phyloP scores from a whole-genome alignment of 2,113 vertebrate species.

The Macrotis lagotis region DNA sequence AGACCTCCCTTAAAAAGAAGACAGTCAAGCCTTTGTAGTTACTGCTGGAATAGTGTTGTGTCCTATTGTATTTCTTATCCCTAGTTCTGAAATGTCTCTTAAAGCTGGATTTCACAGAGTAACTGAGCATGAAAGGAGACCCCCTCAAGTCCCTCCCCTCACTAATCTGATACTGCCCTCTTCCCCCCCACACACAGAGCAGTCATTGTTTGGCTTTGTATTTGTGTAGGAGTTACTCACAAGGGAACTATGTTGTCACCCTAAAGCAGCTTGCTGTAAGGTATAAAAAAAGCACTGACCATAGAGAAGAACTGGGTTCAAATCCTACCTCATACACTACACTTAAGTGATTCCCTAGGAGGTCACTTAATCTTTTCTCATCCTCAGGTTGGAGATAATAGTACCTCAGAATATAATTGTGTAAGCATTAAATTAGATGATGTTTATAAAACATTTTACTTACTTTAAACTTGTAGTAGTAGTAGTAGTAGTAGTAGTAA shows the following conservation, averaged over 20 bases:
- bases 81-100: neutral
- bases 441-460: neutral
- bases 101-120: neutral
- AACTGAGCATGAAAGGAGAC: neutral
- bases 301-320: too few relatives aligned
- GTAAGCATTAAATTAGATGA: neutral
- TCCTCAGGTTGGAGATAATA: neutral
- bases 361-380: neutral
- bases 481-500: too few relatives aligned
- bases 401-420: neutral
- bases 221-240: neutral
- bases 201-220: neutral
- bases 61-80: neutral
- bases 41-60: neutral
- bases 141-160: neutral
- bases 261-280: too few relatives aligned
- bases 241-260: neutral
- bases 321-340: neutral
- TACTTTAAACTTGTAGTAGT: neutral
- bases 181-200: too few relatives aligned
- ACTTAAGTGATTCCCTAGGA: neutral
- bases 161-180: neutral
- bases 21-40: neutral
- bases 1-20: neutral
- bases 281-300: too few relatives aligned